phyloP scores from a whole-genome alignment of 2,113 vertebrate genomes.

The Triplophysa dalaica region DNA sequence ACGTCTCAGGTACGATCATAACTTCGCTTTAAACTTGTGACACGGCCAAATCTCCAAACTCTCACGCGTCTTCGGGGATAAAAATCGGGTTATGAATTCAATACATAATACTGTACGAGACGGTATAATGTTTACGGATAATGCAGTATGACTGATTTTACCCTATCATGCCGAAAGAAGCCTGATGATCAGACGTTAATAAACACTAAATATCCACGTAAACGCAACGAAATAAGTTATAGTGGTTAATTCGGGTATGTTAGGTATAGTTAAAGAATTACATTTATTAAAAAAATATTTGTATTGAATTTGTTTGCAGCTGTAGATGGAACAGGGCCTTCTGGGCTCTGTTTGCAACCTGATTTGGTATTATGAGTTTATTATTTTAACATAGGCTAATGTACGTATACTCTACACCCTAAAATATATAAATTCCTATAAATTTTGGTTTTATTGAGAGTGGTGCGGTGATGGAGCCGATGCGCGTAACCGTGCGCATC shows the following conservation, averaged over 20 bases:
- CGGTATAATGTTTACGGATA: background rate
- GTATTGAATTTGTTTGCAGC: too few species aligned
- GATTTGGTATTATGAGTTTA: background rate
- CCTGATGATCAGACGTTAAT: too few species aligned
- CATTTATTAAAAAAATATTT: too few species aligned
- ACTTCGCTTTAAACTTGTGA: conserved; percentile 50
- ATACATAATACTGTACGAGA: background rate
- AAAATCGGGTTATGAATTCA: conserved; percentile 13
- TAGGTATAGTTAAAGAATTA: too few species aligned
- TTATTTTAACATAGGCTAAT: too few species aligned
- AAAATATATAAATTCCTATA: too few species aligned
- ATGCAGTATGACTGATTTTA: background rate
- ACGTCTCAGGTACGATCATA: conserved; percentile 79
- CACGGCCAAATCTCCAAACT: conserved; percentile 35
- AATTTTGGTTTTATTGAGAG: background rate
- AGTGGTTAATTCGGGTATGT: too few species aligned
- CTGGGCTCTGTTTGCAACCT: background rate
- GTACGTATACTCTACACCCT: too few species aligned
- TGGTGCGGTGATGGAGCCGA: background rate
- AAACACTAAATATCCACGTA: too few species aligned
- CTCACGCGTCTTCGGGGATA: conserved; percentile 16
- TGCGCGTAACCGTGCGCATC: background rate
- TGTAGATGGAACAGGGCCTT: background rate
- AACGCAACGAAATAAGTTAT: too few species aligned
- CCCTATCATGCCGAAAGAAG: background rate